Conservation (phyloP, 2,113 vertebrate genomes). For the Leptocoma aspasia region DNA sequence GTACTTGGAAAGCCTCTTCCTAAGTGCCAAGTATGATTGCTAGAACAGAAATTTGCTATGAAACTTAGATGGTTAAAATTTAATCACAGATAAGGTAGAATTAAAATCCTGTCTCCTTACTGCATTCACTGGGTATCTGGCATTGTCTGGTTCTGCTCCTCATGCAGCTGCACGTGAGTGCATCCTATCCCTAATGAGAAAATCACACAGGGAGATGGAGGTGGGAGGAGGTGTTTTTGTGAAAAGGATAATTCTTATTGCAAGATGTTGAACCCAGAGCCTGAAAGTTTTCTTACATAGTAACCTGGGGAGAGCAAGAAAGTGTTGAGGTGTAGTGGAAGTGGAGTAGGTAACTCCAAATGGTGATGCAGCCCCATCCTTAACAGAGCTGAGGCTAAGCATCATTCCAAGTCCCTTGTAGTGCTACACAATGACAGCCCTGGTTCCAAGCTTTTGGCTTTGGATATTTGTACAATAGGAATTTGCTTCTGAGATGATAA, state of each 20-base stretch:
- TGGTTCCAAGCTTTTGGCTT: not conserved
- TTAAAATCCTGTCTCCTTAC: not conserved
- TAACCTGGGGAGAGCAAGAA: not conserved
- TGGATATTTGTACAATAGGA: not conserved
- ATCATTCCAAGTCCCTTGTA: not conserved
- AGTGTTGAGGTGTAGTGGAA: not conserved
- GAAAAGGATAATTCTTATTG: not conserved
- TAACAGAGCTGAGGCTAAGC: not conserved
- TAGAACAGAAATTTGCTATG: not conserved
- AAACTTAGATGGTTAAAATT: not conserved
- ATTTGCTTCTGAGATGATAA: not conserved
- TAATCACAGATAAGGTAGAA: not conserved
- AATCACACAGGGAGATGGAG: not conserved
- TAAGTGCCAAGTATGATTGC: not conserved
- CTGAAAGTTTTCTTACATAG: not conserved
- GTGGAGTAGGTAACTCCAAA: not conserved
- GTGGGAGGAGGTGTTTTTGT: not conserved
- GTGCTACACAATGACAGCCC: not conserved
- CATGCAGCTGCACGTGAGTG: not conserved
- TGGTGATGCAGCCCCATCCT: not conserved
- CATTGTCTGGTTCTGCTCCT: not conserved
- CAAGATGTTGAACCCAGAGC: not conserved
- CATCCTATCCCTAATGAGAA: not conserved
- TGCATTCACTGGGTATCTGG: not conserved
- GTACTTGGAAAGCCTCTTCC: not conserved